These are phyloP conservation scores for Calyptomena viridis DNA, from an alignment of 2,113 vertebrate species.

Conservation along the genomic window DNA sequence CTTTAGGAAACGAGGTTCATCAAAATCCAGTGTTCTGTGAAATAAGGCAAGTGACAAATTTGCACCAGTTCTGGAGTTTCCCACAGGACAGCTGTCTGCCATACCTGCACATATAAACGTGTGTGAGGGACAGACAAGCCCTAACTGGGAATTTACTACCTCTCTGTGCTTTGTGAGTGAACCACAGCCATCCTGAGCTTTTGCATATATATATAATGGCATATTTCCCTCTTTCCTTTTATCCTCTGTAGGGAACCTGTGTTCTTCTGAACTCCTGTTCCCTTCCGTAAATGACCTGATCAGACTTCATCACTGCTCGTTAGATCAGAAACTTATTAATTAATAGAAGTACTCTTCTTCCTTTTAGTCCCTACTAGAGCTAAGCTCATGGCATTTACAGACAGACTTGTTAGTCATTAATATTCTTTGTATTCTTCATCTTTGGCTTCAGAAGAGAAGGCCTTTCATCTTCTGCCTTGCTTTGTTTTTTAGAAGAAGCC, in stretches of 20 bases:
- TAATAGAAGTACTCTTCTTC: slow-evolving; percentile 22
- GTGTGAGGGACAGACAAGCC: background rate
- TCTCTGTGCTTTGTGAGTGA: background rate
- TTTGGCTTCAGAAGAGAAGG: slow-evolving; percentile 51
- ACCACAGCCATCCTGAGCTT: background rate
- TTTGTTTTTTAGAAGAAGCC: slow-evolving; percentile 61
- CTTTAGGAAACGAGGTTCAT: background rate
- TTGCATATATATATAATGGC: background rate
- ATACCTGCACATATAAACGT: rapidly evolving
- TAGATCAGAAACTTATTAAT: slow-evolving; percentile 46
- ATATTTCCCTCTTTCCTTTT: background rate
- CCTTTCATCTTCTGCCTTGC: slow-evolving; percentile 59
- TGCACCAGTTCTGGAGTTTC: background rate
- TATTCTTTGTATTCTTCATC: slow-evolving; percentile 63
- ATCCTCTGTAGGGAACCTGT: background rate
- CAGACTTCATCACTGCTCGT: background rate
- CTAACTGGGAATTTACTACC: background rate
- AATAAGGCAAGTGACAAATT: background rate
- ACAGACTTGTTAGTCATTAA: slow-evolving; percentile 56
- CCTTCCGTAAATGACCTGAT: background rate
- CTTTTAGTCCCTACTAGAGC: background rate
- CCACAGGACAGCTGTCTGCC: background rate
- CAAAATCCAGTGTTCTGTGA: background rate
- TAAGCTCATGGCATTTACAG: slow-evolving; percentile 32
- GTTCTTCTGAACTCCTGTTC: background rate